Conservation (phyloP, 2,797 vertebrate species). For the Ctenosaura bakeri region DNA sequence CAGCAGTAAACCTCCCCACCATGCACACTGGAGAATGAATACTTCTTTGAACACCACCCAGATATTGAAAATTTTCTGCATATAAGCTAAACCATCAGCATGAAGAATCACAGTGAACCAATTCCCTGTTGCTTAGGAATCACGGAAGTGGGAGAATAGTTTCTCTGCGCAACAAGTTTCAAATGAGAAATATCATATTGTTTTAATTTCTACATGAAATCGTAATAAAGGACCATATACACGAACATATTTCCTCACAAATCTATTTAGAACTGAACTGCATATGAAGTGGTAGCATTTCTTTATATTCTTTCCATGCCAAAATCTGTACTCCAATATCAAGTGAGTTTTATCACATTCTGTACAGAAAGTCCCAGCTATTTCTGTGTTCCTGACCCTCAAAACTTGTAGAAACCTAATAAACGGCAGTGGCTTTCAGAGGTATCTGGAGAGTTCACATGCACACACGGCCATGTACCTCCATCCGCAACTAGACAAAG, state of each 20-base stretch:
- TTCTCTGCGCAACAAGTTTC: slow-evolving; percentile 32
- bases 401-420: background rate
- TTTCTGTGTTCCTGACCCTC: background rate
- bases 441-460: background rate
- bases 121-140: background rate
- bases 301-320: background rate
- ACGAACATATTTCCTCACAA: background rate
- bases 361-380: too few species aligned
- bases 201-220: slow-evolving; percentile 36
- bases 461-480: background rate
- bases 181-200: slow-evolving; percentile 35
- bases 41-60: background rate
- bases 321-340: background rate
- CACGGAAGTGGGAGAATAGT: background rate
- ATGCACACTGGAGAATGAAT: background rate
- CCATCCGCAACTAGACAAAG: background rate
- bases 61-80: background rate
- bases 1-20: background rate
- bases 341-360: background rate
- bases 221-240: slow-evolving; percentile 1
- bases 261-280: background rate
- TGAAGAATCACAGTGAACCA: background rate
- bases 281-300: background rate
- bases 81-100: background rate
- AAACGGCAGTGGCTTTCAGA: background rate